phyloP scores from a whole-genome alignment of 1,140 invertebrate genomes.

The Drosophila saltans region DNA sequence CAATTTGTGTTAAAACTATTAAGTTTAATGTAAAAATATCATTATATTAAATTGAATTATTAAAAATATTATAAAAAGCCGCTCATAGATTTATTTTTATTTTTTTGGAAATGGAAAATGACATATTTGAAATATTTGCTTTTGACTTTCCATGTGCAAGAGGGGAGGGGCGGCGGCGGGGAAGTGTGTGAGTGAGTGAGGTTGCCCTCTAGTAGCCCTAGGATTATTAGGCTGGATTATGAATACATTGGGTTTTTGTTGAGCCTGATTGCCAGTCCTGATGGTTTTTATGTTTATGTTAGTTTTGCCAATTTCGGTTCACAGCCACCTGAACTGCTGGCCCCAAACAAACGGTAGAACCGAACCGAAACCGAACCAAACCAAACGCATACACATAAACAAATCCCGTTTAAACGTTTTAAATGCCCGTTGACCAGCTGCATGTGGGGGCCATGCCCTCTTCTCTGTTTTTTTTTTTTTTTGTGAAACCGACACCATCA shows the following conservation, averaged over 20 bases:
- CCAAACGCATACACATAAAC: slow-evolving; percentile 56
- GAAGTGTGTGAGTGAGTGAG: not conserved
- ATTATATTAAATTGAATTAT: too few species aligned
- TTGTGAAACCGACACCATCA: not conserved
- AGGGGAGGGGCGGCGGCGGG: not conserved
- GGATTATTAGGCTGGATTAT: slow-evolving; percentile 78
- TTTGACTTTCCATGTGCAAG: slow-evolving; percentile 20
- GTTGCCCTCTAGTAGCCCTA: slow-evolving; percentile 15
- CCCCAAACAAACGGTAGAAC: slow-evolving; percentile 1
- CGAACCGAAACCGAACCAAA: slow-evolving; percentile 10
- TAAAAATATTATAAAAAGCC: too few species aligned
- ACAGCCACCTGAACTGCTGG: slow-evolving; percentile 47
- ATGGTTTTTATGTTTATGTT: slow-evolving; percentile 76
- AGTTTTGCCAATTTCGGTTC: slow-evolving; percentile 66
- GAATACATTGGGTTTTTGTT: slow-evolving; percentile 57
- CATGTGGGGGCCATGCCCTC: slow-evolving; percentile 50
- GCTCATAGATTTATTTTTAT: not conserved
- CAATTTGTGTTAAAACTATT: too few species aligned
- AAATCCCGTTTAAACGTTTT: slow-evolving; percentile 77
- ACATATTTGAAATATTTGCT: slow-evolving; percentile 23
- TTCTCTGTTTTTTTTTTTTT: not conserved
- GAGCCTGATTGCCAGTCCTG: slow-evolving; percentile 47
- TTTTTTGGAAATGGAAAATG: not conserved
- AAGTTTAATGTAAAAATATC: too few species aligned
- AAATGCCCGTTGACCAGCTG: slow-evolving; percentile 72